These are phyloP conservation scores for Corythoichthys haematopterus DNA, from an alignment of 2,113 vertebrate species.

Conservation along the genomic window DNA sequence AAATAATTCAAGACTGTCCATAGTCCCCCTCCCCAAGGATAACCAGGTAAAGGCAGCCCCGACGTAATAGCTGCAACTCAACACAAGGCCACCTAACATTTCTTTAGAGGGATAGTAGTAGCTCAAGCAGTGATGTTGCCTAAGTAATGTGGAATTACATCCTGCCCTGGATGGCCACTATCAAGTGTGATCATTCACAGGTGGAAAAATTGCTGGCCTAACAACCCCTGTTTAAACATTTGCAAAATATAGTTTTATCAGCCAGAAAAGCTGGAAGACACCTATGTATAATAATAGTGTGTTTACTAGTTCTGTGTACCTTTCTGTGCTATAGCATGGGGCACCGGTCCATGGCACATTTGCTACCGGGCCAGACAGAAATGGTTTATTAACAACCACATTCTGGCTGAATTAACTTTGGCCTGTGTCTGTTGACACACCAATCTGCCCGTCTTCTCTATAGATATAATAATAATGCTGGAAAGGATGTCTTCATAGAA, in stretches of 20 bases:
- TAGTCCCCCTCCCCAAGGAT: not conserved
- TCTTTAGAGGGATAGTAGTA: not conserved
- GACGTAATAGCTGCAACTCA: not conserved
- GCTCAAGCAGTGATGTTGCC: not conserved
- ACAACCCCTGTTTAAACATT: not conserved
- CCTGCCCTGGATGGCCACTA: not conserved
- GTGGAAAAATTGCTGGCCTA: not conserved
- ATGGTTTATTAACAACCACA: too few relatives aligned
- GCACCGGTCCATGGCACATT: too few relatives aligned
- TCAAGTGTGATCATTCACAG: not conserved
- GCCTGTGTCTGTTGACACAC: not conserved
- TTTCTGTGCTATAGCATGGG: slow-evolving; percentile 23
- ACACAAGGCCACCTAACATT: not conserved
- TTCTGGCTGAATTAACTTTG: slow-evolving; percentile 7
- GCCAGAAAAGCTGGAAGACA: not conserved
- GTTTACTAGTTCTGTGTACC: slow-evolving; percentile 6
- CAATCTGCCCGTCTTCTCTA: too few relatives aligned
- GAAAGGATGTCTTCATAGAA: too few relatives aligned
- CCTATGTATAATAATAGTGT: not conserved
- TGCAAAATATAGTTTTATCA: slow-evolving; percentile 1
- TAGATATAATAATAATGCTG: too few relatives aligned
- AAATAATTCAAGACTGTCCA: too few relatives aligned
- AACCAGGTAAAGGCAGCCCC: not conserved
- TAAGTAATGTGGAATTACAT: not conserved
- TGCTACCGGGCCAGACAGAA: too few relatives aligned